phyloP scores from a whole-genome alignment of 2,113 vertebrate species.

The Cyphomyrus discorhynchus region DNA sequence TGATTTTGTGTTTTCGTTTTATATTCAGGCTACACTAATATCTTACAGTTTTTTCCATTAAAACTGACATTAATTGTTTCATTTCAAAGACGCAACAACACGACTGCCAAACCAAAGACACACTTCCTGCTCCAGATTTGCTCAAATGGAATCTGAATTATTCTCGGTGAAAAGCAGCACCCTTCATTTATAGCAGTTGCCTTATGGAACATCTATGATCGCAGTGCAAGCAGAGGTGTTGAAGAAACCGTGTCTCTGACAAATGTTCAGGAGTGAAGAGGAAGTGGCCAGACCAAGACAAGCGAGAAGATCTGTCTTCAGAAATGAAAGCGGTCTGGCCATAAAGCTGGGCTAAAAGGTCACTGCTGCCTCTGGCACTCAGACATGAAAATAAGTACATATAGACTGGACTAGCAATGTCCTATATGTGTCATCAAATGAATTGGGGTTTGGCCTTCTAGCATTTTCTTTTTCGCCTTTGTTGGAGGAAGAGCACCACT shows the following conservation, averaged over 20 bases:
- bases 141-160: background rate
- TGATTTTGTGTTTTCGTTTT: background rate
- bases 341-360: background rate
- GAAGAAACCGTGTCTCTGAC: background rate
- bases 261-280: background rate
- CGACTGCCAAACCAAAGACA: background rate
- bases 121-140: background rate
- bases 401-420: background rate
- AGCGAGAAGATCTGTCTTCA: background rate
- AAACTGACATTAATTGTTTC: background rate
- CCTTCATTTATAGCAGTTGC: background rate
- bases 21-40: background rate
- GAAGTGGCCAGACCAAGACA: background rate
- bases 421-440: background rate
- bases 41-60: background rate
- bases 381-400: background rate
- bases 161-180: background rate
- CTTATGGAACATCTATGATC: background rate
- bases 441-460: background rate
- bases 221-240: background rate
- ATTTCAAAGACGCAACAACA: background rate
- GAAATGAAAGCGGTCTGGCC: background rate
- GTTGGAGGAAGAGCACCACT: background rate
- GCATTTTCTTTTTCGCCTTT: background rate
- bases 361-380: background rate